Evolutionary conservation across 2,888 invertebrate genomes (phyloP), one percentile per base, ranked within the genome.

Genomic region (Campaea margaritaria): DNA sequence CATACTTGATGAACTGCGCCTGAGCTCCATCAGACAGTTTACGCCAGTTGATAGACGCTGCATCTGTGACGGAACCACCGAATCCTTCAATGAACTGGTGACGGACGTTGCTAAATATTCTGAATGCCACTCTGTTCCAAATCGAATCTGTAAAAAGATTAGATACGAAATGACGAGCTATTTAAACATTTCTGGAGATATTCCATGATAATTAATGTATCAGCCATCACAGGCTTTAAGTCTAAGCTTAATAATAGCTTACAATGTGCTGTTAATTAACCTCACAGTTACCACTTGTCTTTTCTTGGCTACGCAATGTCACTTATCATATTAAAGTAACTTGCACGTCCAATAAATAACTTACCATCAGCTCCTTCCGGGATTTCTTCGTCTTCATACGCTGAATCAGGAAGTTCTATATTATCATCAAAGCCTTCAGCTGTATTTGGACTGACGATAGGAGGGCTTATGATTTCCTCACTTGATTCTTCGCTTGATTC

Each of bases 41-140:
- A 8, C 89, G 85, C 74, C 97, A 94, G 80, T 97, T 96, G 13
- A 97, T 94, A 0, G 95, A 95, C 2, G 94, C 93, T 0, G 95
- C 88, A 55, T 96, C 96, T 0, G 98, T 98, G 62, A 98, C 96
- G 0, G 97, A 96, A 0, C 97, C 98, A 0, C 98, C 98, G 80
- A 97, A 98, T 0, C 98, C 98, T 63, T 94, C 81, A 16, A 98
- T 95, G 16, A 76, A 89, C 83, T 98, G 98, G 72, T 90, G 94
- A 3, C 80, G 86, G 2, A 68, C 69, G 44, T 74, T 76, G 1
- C 78, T 64, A 62, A 64, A 81, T 14, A 88, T 55, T 48, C 84
- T 74, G 8, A 85, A 60, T 2, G 58, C 67, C 11, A 82, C 83
- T 34, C 71, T 72, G 51, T 70, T 70, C 61, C 67, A 71, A 41